A percentile compares a stretch with the other conserved stretches of the same genome.
These are phyloP conservation scores for Tragelaphus scriptus DNA, from an alignment of 2,113 vertebrate genomes.

Conservation along the genomic window DNA sequence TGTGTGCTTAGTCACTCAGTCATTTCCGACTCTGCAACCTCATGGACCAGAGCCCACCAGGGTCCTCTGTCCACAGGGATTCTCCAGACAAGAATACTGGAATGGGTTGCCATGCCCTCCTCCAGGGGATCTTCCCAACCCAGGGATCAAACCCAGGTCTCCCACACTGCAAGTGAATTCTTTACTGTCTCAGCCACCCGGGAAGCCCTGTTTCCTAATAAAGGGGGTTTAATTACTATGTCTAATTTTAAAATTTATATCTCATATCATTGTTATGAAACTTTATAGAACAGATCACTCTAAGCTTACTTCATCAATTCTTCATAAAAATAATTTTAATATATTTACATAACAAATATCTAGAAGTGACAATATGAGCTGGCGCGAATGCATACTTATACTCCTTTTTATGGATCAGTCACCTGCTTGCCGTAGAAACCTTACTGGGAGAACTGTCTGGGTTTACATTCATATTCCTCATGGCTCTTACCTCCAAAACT, in stretches of 20 bases:
- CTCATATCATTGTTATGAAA: background rate
- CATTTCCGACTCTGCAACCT: background rate
- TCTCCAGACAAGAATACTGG: background rate
- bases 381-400: background rate
- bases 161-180: background rate
- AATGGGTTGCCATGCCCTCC: background rate
- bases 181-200: background rate
- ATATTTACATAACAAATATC: background rate
- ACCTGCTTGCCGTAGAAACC: background rate
- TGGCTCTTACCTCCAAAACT: background rate
- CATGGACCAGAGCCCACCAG: background rate
- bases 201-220: background rate
- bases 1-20: background rate
- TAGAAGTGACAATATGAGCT: background rate
- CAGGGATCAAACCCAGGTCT: background rate
- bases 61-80: background rate
- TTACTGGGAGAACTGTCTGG: background rate
- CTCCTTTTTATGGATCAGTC: background rate
- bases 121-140: background rate
- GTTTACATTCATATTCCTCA: background rate
- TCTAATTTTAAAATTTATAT: background rate
- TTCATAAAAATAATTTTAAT: slow-evolving; percentile 5
- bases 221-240: background rate
- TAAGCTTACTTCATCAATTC: background rate
- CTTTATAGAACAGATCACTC: background rate